Conservation (phyloP, 2,888 invertebrate genomes). For the Theretra japonica region DNA sequence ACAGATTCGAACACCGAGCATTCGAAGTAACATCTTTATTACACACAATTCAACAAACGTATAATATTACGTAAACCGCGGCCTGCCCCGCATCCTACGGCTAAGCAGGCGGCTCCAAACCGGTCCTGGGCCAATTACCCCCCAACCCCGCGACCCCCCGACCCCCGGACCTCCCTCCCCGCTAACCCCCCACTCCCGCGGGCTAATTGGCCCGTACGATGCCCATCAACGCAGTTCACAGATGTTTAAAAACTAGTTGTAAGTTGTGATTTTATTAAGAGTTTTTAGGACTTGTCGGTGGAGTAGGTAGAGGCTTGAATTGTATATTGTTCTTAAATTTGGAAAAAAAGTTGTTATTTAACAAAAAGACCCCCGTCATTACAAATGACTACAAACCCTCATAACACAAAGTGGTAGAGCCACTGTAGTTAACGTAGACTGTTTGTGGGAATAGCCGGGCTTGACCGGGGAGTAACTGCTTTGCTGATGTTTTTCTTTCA, state of each 20-base stretch:
- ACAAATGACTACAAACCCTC: no score
- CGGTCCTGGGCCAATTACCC: conserved; percentile 69
- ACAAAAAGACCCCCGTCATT: no score
- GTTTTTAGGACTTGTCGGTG: conserved; percentile 1
- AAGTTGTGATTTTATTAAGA: conserved; percentile 9
- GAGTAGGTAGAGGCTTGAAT: not conserved
- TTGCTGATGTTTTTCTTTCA: no score
- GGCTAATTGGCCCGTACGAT: conserved; percentile 59
- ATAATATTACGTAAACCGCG: conserved; percentile 16
- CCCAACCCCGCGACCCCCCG: conserved; percentile 40
- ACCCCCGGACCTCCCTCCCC: not conserved
- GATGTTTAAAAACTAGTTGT: conserved; percentile 37
- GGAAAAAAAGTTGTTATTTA: no score
- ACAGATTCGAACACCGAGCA: not conserved
- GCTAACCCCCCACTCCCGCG: conserved; percentile 39
- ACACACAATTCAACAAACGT: conserved; percentile 1
- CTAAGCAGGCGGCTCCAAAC: conserved; percentile 43
- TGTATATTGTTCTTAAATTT: no score
- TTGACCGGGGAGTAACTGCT: no score
- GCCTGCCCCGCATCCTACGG: conserved; percentile 9
- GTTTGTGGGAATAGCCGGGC: no score
- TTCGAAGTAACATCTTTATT: not conserved
- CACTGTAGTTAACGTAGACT: no score
- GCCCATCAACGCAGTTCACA: conserved; percentile 27
- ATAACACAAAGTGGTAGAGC: no score